phyloP scores from a whole-genome alignment of 53 echinoderm and acorn worm genomes.

The Pentamera pediparva region DNA sequence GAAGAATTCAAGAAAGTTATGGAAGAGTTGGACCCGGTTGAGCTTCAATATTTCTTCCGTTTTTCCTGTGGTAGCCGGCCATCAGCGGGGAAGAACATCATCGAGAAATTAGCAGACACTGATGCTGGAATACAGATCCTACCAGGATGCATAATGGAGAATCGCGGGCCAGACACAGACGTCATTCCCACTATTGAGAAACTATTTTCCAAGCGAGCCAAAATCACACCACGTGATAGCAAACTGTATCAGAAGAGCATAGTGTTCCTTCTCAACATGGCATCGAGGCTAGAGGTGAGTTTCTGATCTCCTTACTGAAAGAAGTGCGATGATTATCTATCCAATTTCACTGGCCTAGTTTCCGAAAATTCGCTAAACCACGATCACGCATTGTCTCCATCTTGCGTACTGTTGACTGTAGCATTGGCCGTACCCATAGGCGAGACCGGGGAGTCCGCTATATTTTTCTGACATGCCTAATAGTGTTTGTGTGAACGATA shows the following conservation, averaged over 20 bases:
- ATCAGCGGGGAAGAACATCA: constrained; percentile 17
- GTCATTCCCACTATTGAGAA: constrained; percentile 7
- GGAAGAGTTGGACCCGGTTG: constrained; percentile 13
- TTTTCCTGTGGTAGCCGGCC: constrained; percentile 18
- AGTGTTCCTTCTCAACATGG: constrained; percentile 13
- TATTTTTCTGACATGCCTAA: no score
- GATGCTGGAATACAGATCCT: constrained; percentile 22
- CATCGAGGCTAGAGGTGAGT: constrained; percentile 18
- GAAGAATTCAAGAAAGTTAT: neutral
- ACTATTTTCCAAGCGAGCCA: constrained; percentile 15
- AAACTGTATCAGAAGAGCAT: constrained; percentile 15
- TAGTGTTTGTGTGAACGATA: no score
- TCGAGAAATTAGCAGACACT: neutral
- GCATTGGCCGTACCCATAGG: no score
- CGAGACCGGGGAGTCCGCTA: no score
- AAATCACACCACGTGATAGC: constrained; percentile 1
- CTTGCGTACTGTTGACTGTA: constrained; percentile 3
- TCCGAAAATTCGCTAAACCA: neutral
- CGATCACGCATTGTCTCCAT: neutral
- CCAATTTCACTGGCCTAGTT: neutral
- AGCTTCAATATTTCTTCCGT: constrained; percentile 9
- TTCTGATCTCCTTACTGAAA: neutral
- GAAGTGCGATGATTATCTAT: constrained; percentile 2
- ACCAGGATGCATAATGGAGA: constrained; percentile 5
- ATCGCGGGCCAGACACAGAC: constrained; percentile 12